Conservation (phyloP, 2,113 vertebrate genomes). For the Aegypius monachus region DNA sequence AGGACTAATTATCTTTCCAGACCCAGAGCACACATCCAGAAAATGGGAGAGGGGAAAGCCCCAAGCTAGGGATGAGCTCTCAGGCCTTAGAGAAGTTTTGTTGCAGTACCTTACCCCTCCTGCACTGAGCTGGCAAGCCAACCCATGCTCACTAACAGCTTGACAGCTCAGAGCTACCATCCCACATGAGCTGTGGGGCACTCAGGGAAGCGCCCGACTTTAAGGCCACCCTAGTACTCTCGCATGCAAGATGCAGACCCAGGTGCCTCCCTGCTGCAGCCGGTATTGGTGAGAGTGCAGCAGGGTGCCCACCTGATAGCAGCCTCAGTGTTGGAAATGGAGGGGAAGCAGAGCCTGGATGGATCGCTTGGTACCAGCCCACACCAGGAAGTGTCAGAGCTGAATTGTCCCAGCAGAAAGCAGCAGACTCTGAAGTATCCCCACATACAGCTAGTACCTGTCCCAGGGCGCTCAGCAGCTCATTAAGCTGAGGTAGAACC, state of each 20-base stretch:
- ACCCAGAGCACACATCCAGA: not conserved
- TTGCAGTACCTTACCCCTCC: not conserved
- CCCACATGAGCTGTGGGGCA: accelerated
- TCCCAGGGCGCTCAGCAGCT: not conserved
- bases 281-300: not conserved
- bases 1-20: not conserved
- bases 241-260: accelerated
- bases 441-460: not conserved
- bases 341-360: not conserved
- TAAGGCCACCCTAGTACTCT: not conserved
- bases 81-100: not conserved
- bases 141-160: not conserved
- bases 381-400: not conserved
- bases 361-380: not conserved
- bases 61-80: not conserved
- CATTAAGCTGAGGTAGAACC: not conserved
- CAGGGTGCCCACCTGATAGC: not conserved
- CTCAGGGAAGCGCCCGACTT: not conserved
- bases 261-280: not conserved
- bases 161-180: not conserved
- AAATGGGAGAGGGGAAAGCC: not conserved
- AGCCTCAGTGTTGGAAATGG: accelerated
- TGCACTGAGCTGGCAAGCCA: not conserved
- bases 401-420: not conserved
- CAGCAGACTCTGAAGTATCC: not conserved